A percentile compares a stretch with the other conserved stretches of the same genome.
Evolutionary conservation across 2,113 vertebrate genomes (phyloP).

Genomic region (Chionomys nivalis): DNA sequence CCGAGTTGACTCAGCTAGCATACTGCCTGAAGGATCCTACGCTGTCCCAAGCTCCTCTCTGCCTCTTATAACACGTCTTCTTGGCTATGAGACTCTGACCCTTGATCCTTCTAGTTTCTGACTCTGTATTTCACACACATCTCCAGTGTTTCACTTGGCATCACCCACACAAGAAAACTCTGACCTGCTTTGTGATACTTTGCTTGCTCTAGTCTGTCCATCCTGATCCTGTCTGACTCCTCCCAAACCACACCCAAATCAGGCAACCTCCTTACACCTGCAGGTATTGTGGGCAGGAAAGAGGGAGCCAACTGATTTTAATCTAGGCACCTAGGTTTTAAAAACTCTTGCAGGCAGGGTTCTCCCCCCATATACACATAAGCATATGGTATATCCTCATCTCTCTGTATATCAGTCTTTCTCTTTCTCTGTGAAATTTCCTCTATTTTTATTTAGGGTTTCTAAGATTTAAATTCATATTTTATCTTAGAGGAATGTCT

Average conservation of each 20-base stretch:
- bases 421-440: background rate
- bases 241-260: background rate
- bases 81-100: background rate
- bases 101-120: background rate
- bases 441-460: conserved; percentile 47
- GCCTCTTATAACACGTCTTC: background rate
- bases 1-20: background rate
- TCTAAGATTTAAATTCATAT: background rate
- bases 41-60: background rate
- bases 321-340: background rate
- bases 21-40: background rate
- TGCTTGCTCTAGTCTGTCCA: background rate
- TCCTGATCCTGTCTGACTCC: background rate
- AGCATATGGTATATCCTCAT: accelerated
- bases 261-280: background rate
- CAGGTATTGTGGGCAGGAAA: background rate
- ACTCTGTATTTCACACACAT: background rate
- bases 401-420: background rate
- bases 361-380: background rate
- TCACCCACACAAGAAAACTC: background rate
- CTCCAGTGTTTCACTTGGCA: background rate
- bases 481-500: conserved; percentile 25
- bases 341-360: background rate
- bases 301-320: background rate
- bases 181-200: background rate